These are phyloP conservation scores for Manacus vitellinus DNA, from an alignment of 2,113 vertebrate genomes.

Conservation along the genomic window DNA sequence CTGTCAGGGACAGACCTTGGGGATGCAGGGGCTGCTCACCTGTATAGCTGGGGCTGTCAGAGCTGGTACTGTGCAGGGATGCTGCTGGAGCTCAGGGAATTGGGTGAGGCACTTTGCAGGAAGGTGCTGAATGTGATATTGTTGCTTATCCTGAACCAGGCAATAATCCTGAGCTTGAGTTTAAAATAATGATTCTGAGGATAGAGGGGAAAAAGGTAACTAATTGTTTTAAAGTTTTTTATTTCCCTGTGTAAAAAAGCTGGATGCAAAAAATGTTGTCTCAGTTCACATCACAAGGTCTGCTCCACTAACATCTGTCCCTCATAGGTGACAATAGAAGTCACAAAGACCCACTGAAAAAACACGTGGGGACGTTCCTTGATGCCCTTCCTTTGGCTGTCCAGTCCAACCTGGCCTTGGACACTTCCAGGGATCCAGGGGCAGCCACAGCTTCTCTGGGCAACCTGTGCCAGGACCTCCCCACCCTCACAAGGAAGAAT, in stretches of 20 bases:
- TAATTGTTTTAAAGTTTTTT: not conserved
- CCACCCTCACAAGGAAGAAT: not conserved
- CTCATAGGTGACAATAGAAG: not conserved
- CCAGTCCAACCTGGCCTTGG: not conserved
- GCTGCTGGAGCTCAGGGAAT: not conserved
- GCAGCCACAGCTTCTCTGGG: not conserved
- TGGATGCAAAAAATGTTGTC: not conserved
- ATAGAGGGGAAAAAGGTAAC: not conserved
- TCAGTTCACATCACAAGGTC: not conserved
- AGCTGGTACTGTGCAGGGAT: not conserved
- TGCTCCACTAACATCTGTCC: not conserved
- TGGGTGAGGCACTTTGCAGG: not conserved
- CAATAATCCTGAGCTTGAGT: not conserved
- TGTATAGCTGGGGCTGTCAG: no score
- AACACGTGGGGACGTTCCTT: accelerated
- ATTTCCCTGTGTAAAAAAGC: not conserved
- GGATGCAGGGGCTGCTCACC: not conserved
- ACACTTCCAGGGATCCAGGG: not conserved
- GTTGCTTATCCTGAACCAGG: not conserved
- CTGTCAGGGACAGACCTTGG: not conserved
- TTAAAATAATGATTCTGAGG: not conserved
- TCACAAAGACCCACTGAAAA: not conserved
- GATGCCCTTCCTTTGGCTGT: not conserved
- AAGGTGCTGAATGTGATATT: not conserved
- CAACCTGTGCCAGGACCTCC: not conserved